These are phyloP conservation scores for Gallinago nigripennis DNA, from an alignment of 2,797 vertebrate genomes.

Conservation along the genomic window DNA sequence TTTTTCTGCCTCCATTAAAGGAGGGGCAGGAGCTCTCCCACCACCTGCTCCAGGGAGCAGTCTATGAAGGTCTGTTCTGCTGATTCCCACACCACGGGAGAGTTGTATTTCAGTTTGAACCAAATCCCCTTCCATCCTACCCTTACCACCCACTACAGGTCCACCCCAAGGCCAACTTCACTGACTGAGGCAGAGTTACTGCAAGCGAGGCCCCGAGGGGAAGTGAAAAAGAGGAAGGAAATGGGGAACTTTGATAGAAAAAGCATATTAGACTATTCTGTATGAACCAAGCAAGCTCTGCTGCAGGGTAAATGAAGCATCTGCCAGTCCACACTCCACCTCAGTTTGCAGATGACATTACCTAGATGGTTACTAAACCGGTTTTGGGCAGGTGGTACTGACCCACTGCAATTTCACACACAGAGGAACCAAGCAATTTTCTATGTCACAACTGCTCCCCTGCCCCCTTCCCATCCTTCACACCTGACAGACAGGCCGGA, in stretches of 20 bases:
- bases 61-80: not conserved
- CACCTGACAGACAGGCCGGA: not conserved
- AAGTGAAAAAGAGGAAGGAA: constrained; percentile 25
- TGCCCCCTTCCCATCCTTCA: fast-evolving
- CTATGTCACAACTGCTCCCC: not conserved
- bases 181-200: not conserved
- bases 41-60: not conserved
- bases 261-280: not conserved
- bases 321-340: not conserved
- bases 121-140: not conserved
- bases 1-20: not conserved
- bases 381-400: not conserved
- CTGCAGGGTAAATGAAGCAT: not conserved
- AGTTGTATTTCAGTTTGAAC: not conserved
- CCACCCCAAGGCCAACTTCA: fast-evolving
- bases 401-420: not conserved
- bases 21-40: not conserved
- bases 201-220: not conserved
- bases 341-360: not conserved
- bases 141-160: fast-evolving
- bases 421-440: not conserved
- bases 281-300: not conserved
- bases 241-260: not conserved
- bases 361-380: not conserved
- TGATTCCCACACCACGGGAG: not conserved